Percentiles rank a stretch among this genome's conserved stretches.
Evolutionary conservation across 2,113 vertebrate species (phyloP).

Genomic region (Nothocercus nigrocapillus): DNA sequence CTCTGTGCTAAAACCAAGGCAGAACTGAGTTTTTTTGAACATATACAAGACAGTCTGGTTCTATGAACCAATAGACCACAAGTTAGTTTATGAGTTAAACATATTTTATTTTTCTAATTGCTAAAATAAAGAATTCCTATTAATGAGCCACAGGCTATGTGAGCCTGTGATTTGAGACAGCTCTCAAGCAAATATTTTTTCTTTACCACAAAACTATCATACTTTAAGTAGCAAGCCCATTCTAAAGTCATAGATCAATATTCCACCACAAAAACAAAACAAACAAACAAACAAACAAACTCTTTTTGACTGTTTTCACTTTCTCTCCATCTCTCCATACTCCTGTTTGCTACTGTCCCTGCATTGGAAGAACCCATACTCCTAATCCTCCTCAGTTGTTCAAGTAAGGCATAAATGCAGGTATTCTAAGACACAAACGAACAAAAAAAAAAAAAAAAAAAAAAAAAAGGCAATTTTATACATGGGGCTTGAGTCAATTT

Average conservation of each 20-base stretch:
- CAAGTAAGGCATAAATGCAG: not conserved
- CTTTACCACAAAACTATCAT: not conserved
- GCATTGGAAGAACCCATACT: not conserved
- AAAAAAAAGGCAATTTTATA: not conserved
- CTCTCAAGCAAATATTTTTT: not conserved
- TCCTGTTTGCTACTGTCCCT: rapidly evolving
- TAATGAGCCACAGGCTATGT: not conserved
- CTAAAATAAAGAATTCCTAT: not conserved
- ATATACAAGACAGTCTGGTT: rapidly evolving
- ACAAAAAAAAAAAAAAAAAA: rapidly evolving
- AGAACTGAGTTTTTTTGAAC: not conserved
- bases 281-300: too few relatives aligned
- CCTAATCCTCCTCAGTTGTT: not conserved
- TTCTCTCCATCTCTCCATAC: not conserved
- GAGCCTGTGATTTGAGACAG: not conserved
- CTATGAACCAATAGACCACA: not conserved
- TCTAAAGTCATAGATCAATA: not conserved
- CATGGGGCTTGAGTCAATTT: not conserved
- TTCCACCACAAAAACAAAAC: not conserved
- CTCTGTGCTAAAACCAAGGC: not conserved
- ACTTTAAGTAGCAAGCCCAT: not conserved
- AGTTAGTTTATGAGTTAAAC: not conserved
- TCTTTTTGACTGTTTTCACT: not conserved
- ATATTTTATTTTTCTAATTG: not conserved
- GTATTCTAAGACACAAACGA: not conserved